Base-by-base conservation (phyloP, 2,113 vertebrate genomes). In the Andinoacara biseriatus region DNA sequence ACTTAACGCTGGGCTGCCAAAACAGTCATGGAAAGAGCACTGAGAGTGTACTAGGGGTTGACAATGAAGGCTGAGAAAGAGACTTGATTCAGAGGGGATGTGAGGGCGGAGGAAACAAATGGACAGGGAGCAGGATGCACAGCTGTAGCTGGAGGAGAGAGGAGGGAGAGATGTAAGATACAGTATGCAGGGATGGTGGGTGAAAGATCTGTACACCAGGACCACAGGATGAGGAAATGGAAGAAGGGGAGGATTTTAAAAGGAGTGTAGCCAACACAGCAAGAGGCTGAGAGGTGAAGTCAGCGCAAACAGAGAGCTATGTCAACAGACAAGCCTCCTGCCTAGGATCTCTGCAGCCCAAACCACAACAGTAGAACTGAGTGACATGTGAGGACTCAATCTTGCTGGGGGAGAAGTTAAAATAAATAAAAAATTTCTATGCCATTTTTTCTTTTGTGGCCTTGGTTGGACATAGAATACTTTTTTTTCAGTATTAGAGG, bases 1-100 rank as follows among this genome's bases (percentile, higher is more conserved):
- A 78, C 59, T 82, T 80, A 81, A 81, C 87, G 46, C 75, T 79
- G 65, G 26, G 72, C 80, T 88, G 88, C 91, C 88, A 93, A 91
- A 86, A 75, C 86, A 78, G 88, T 69, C 31, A 56, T 59, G 49
- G 90, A 89, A 86, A 77, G 59, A 82, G 74, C 14, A 18, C 77
- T 75, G 7, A 22, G 74, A 79, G 79, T 63, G 24, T 33, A 58
- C 74, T 67, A 29, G 80, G 57, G 60, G 61, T 72, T 78, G 60
- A 86, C 60, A 81, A 80, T 83, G 46, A 76, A 59, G 33, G 46
- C 49, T 29, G 29, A 79, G 63, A 76, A 61, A 63, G 58, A 61
- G 74, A 75, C 87, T 61, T 72, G 61, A 87, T 81, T 78, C 58
- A 83, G 83, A 58, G 84, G 33, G 79, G 80, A 84, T 72, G 80